Base-by-base conservation (phyloP, 2,888 invertebrate genomes). In the Pandemis heparana region DNA sequence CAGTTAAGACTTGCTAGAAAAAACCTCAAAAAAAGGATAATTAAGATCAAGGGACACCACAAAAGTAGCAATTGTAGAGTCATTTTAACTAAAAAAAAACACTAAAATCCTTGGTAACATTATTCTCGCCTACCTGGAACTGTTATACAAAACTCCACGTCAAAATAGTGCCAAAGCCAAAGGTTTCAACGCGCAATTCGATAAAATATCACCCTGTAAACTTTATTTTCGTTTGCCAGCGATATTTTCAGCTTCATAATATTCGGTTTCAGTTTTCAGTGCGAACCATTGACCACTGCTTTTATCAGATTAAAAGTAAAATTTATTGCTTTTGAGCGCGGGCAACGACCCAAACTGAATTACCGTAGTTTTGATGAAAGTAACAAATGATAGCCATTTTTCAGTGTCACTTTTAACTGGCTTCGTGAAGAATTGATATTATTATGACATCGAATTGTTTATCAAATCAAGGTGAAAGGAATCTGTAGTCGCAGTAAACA, bases 251-350 rank as follows among this genome's bases (percentile, higher is more conserved):
- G 53, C 43, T 6, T 60, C 64, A 60, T 74, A 65, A 65, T 74
- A 70, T 73, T 74, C 69, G 53, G 74, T 74, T 63, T 56, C 74
- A 71, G 70, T 71, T 76, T 77, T 74, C 77, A 77, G 74, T 78
- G 59, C 77, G 76, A 75, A 69, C 77, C 78, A 76, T 77, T 77
- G 76, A 70, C 71, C 76, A 78, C 75, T 72, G 76, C 77, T 73
- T 65, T 77, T 78, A 79, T 80, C 80, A 78, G 80, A 80, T 80
- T 80, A 77, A 76, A 75, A 72, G 70, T 63, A 70, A 71, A 80
- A 79, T 80, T 80, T 79, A 80, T 80, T 76, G 76, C 80, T 76
- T 75, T 78, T 72, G 70, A 75, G 75, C 76, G 73, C 65, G 72
- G 74, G 75, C 69, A 66, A 74, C 53, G 66, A 53, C 64, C 69